Base-by-base conservation (phyloP, 2,888 invertebrate species). In the Spialia ferax region DNA sequence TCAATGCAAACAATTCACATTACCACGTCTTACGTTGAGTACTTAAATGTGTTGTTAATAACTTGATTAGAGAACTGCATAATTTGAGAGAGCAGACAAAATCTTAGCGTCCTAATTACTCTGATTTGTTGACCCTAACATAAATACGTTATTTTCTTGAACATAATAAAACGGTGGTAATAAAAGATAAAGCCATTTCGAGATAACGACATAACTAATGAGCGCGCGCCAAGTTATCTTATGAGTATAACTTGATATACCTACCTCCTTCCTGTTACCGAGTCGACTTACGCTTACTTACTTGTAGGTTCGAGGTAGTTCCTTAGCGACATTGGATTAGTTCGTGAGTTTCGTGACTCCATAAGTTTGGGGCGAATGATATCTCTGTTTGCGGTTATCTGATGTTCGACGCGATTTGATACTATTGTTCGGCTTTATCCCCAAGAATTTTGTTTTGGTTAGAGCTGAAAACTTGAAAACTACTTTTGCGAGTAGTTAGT, bases 251-350 rank as follows among this genome's bases (percentile, higher is more conserved):
- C 75, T 77, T 79, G 60, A 71, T 69, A 73, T 45, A 20, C 42
- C 42, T 71, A 77, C 76, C 76, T 77, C 77, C 78, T 77, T 77
- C 77, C 78, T 73, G 78, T 77, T 75, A 70, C 77, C 74, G 76
- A 76, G 74, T 79, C 73, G 77, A 80, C 81, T 82, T 79, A 81
- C 77, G 79, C 77, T 79, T 75, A 75, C 77, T 79, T 77, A 77
- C 79, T 45, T 7, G 7, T 18, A 45, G 32, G n/a, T 38, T 6
- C n/a, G n/a, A n/a, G n/a, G n/a, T n/a, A n/a, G 20, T 78, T 78
- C 77, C 78, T 77, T 76, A 75, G 78, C 75, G 77, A 78, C 79
- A 78, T 77, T 76, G 78, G 78, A 77, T 77, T 77, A 78, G 74
- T 76, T 77, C 74, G 74, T 74, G 82, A 78, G 80, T 81, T 76